Evolutionary conservation across 2,797 vertebrate genomes (phyloP), one percentile per base, ranked within the genome.

Genomic region (Apodemus agrarius): DNA sequence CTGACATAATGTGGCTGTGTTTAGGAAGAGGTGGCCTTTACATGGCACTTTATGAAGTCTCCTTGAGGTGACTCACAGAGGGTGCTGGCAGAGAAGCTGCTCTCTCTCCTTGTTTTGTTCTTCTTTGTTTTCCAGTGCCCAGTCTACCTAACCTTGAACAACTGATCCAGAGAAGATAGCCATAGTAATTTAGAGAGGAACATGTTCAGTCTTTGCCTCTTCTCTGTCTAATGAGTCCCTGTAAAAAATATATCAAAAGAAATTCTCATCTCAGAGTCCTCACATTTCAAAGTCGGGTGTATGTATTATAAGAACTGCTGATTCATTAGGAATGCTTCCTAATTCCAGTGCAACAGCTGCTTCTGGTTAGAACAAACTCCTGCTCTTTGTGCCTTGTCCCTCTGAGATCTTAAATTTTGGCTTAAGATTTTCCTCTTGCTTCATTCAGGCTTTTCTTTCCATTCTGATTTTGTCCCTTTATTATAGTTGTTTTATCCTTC

Each of bases 231-330:
- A 98, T 97, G 98, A 98, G 98, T 7, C 12, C 97, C 97, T 98
- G 97, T 93, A 97, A 98, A 96, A 97, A 97, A 98, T 98, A 97
- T 98, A 98, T 98, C 98, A 98, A 98, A 98, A 98, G 98, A 98
- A 97, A 97, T 97, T 84, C 97, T 98, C 97, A 93, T 97, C 97
- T 96, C 97, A 96, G 98, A 97, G 98, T 98, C 98, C 98, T 98
- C 96, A 97, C 97, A 97, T 98, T 98, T 98, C 98, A 98, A 98
- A 98, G 97, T 97, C 90, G 85, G 97, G 95, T 95, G 10, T 98
- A 98, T 98, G 98, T 98, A 97, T 98, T 98, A 97, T 97, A 98
- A 98, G 98, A 98, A 94, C 96, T 96, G 98, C 98, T 98, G 96
- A 76, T 98, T 98, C 97, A 95, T 99, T 98, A 98, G 96, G 96